Evolutionary conservation across 2,113 vertebrate genomes (phyloP).

Genomic region (Calypte anna): DNA sequence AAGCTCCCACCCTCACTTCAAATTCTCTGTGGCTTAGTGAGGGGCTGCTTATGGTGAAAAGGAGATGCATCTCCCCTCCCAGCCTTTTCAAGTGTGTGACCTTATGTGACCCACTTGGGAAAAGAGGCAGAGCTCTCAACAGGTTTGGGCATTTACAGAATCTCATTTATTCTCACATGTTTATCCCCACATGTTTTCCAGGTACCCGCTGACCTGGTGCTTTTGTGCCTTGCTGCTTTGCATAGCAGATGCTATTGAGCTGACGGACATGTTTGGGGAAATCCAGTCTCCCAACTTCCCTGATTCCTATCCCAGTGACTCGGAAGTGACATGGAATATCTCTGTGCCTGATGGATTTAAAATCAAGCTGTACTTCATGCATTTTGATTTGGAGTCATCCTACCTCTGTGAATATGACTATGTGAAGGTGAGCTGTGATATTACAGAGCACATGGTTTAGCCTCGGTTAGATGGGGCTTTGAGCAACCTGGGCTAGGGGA

Average conservation of each 20-base stretch:
- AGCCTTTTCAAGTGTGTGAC: rapidly evolving
- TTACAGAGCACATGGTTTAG: not conserved
- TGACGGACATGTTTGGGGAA: slow-evolving; percentile 85
- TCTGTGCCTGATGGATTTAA: slow-evolving; percentile 85
- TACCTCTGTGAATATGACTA: slow-evolving; percentile 97
- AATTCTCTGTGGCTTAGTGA: rapidly evolving
- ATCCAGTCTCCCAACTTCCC: slow-evolving; percentile 91
- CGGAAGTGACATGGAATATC: slow-evolving; percentile 86
- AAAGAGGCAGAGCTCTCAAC: not conserved
- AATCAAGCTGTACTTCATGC: slow-evolving; percentile 92
- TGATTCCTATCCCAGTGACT: slow-evolving; percentile 87
- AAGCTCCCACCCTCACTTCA: not conserved
- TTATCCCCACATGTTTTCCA: slow-evolving; percentile 38
- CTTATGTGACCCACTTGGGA: rapidly evolving
- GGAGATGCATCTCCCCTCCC: not conserved
- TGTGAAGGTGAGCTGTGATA: slow-evolving; percentile 85
- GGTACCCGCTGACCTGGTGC: slow-evolving; percentile 68
- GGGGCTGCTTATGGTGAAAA: rapidly evolving
- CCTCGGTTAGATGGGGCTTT: too few species aligned
- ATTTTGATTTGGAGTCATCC: slow-evolving; percentile 95
- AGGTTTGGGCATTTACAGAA: not conserved
- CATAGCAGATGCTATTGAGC: slow-evolving; percentile 55
- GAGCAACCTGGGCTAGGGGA: too few species aligned
- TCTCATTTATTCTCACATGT: not conserved
- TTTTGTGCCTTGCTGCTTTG: slow-evolving; percentile 64